Conservation (phyloP, 2,113 vertebrate genomes). For the Alouatta palliata region DNA sequence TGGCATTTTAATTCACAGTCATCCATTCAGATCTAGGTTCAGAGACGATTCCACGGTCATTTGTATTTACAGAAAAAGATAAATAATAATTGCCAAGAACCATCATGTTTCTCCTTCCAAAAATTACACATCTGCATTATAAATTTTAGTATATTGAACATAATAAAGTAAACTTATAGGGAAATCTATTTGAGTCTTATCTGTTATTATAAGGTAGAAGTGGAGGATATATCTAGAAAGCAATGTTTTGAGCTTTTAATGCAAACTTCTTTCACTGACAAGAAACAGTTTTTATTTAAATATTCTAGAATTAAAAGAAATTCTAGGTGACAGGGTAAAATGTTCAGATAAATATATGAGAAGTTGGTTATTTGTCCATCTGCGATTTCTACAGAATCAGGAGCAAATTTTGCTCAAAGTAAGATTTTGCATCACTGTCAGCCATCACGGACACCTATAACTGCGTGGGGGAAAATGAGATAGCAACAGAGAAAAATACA, state of each 20-base stretch:
- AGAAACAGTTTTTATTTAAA: not conserved
- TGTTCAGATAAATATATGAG: not conserved
- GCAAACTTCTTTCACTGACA: not conserved
- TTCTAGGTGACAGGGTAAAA: not conserved
- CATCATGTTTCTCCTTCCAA: not conserved
- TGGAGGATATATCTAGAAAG: not conserved
- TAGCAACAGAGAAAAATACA: not conserved
- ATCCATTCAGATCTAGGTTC: constrained; percentile 51
- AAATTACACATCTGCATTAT: not conserved
- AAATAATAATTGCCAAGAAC: constrained; percentile 6
- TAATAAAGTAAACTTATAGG: constrained; percentile 20
- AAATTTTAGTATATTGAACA: constrained; percentile 45
- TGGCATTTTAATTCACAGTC: constrained; percentile 70
- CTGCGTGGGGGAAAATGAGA: constrained; percentile 48
- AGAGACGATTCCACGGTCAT: not conserved
- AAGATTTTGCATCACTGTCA: constrained; percentile 10
- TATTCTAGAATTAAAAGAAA: not conserved
- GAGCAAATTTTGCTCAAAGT: not conserved
- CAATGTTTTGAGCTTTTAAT: constrained; percentile 15
- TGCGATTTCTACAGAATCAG: not conserved
- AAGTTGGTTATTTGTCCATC: not conserved
- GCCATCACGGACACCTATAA: constrained; percentile 55
- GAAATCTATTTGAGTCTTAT: not conserved
- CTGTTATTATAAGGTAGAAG: not conserved
- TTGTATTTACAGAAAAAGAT: not conserved